phyloP scores from a whole-genome alignment of 1,140 invertebrate species.

The Listronotus bonariensis region DNA sequence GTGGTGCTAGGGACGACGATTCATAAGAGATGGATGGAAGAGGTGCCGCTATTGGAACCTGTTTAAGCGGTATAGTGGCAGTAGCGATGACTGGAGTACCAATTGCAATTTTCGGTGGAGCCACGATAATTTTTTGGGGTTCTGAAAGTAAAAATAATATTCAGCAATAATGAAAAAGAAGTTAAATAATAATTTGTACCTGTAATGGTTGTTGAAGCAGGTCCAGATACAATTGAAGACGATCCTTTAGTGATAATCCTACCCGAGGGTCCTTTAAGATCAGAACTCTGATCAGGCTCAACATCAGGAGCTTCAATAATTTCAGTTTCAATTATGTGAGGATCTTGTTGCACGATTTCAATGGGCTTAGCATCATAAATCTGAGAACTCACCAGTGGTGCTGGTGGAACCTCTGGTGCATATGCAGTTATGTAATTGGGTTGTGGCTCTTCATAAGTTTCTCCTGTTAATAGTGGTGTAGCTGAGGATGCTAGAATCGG shows the following conservation, averaged over 20 bases:
- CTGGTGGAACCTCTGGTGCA: constrained; percentile 7
- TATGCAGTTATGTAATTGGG: constrained; percentile 7
- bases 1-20: constrained; percentile 1
- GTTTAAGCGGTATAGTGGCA: constrained; percentile 4
- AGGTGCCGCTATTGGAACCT: constrained; percentile 12
- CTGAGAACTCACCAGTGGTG: constrained; percentile 5
- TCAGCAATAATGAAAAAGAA: neutral
- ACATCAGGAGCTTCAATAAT: constrained; percentile 41
- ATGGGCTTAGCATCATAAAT: constrained; percentile 24
- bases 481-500: constrained; percentile 7
- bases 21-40: neutral
- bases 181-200: constrained; percentile 28
- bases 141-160: constrained; percentile 28
- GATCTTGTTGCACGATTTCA: constrained; percentile 33
- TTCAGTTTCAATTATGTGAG: constrained; percentile 44
- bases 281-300: constrained; percentile 43
- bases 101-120: constrained; percentile 25
- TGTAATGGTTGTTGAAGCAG: constrained; percentile 50
- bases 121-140: constrained; percentile 35
- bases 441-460: constrained; percentile 3
- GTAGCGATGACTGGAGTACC: constrained; percentile 20
- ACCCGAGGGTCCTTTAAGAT: constrained; percentile 49
- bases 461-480: constrained; percentile 8
- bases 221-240: constrained; percentile 46
- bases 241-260: constrained; percentile 48